Percentiles rank a stretch among this genome's conserved stretches.
These are phyloP conservation scores for Diachasma alloeum DNA, from an alignment of 1,140 invertebrate species.

Conservation along the genomic window DNA sequence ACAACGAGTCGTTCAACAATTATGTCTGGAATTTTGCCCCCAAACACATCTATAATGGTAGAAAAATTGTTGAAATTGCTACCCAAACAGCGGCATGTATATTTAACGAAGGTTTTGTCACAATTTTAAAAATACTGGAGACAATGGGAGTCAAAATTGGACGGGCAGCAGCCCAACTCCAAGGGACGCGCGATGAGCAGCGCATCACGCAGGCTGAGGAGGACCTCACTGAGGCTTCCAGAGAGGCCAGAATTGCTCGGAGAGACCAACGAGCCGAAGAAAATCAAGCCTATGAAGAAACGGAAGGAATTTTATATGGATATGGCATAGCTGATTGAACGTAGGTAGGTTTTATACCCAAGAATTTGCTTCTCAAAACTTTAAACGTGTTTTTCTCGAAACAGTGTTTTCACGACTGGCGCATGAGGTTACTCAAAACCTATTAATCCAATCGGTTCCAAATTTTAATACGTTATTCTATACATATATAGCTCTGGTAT, in stretches of 20 bases:
- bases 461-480: constrained; percentile 18
- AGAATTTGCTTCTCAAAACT: constrained; percentile 22
- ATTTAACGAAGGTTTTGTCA: constrained; percentile 29
- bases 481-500: constrained; percentile 14
- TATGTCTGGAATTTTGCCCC: constrained; percentile 27
- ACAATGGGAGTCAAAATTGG: constrained; percentile 22
- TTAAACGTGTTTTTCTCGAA: constrained; percentile 29
- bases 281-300: neutral
- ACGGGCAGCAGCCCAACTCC: constrained; percentile 9
- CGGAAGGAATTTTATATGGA: constrained; percentile 15
- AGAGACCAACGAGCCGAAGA: constrained; percentile 12
- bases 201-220: constrained; percentile 1
- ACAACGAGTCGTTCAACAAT: too few species aligned
- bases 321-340: neutral
- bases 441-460: neutral
- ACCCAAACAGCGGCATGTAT: too few species aligned
- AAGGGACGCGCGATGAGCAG: neutral
- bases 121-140: constrained; percentile 32
- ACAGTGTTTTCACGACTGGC: constrained; percentile 16
- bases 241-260: neutral
- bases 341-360: constrained; percentile 3
- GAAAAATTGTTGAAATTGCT: constrained; percentile 31
- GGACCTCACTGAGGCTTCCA: neutral
- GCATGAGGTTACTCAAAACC: neutral
- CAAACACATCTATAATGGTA: constrained; percentile 29